Evolutionary conservation across 1,140 invertebrate species (phyloP), one percentile per base, ranked within the genome.

Genomic region (Monomorium pharaonis): DNA sequence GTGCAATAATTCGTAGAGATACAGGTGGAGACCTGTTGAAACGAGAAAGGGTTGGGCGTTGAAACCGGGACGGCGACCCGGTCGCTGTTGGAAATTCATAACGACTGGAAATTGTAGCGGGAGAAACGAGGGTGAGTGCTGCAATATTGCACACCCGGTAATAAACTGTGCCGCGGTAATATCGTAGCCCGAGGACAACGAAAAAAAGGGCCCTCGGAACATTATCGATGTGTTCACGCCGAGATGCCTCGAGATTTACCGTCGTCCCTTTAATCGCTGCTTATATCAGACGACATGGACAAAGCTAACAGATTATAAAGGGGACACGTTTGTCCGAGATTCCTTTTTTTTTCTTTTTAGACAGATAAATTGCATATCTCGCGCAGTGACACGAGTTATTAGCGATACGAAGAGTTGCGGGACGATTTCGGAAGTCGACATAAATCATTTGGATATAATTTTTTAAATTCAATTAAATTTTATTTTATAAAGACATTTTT

Each of bases 101-200:
- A 83, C 44, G 47, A 70, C 21, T 51, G 7, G 42, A 74, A 83
- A 33, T 58, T 33, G 18, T 44, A 60, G 76, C 27, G 54, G 12
- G 30, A 49, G 75, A 80, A 69, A 62, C 12, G 76, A 72, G 84
- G 24, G 3, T 58, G 75, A 63, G 30, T 18, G 27, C 16, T 37
- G 62, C 51, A 72, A 74, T 83, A 74, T 83, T 33, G 54, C 51
- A 83, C 67, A 44, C 37, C 16, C 37, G 49, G 51, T 80, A 67
- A 85, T 85, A 80, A 85, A 80, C 51, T 24, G 60, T 80, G 78
- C 42, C 27, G 42, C 47, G 24, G 47, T 85, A 80, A 80, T 80
- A 85, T 85, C 33, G 62, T 47, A 9, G 51, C 33, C 16, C 33
- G 24, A 83, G 67, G 21, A 60, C 21, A 60, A 85, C 62, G 60